phyloP scores from a whole-genome alignment of 2,888 invertebrate species.

The Leptogaster cylindrica region DNA sequence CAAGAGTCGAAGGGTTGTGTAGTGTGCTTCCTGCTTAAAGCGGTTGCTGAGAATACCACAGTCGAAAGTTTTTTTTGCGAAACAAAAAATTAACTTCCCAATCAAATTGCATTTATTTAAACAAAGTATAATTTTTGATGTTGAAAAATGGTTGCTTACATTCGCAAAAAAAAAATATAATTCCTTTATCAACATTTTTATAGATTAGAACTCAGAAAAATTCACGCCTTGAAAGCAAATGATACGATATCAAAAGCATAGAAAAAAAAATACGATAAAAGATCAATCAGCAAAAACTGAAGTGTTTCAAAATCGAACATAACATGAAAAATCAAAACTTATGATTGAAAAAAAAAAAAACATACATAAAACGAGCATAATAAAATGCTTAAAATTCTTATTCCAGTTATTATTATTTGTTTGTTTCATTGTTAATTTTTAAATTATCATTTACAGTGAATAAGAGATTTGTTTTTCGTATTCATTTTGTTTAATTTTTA shows the following conservation, averaged over 20 bases:
- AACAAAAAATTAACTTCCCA: too few relatives aligned
- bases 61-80: too few relatives aligned
- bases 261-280: neutral
- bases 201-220: neutral
- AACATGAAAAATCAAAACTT: slow-evolving; percentile 2
- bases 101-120: too few relatives aligned
- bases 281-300: neutral
- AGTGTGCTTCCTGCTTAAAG: too few relatives aligned
- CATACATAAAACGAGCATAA: slow-evolving; percentile 6
- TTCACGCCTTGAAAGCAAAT: slow-evolving; percentile 15
- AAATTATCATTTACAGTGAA: neutral
- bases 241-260: slow-evolving; percentile 1
- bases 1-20: too few relatives aligned
- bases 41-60: too few relatives aligned
- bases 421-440: slow-evolving; percentile 17
- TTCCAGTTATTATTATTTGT: too few relatives aligned
- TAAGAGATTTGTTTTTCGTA: neutral
- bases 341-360: neutral
- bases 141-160: too few relatives aligned
- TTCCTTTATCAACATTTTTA: too few relatives aligned
- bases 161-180: too few relatives aligned
- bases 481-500: neutral
- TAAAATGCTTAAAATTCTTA: too few relatives aligned
- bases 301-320: slow-evolving; percentile 12
- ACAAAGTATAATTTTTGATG: too few relatives aligned